Evolutionary conservation across 2,113 vertebrate species (phyloP).

Genomic region (Carassius auratus): DNA sequence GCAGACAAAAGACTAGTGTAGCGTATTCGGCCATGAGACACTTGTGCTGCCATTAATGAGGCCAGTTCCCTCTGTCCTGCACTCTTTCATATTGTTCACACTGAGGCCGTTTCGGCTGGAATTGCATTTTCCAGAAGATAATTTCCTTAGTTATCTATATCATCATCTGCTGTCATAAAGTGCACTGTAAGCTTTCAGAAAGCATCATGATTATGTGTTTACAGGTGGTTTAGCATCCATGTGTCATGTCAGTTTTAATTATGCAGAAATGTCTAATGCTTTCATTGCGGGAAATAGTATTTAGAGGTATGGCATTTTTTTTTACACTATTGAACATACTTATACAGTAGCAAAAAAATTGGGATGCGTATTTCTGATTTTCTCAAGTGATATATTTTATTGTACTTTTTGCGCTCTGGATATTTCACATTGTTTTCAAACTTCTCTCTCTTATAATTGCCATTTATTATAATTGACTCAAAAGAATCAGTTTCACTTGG

Average conservation of each 20-base stretch:
- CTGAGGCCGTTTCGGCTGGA: neutral
- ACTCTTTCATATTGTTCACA: neutral
- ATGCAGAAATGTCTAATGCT: neutral
- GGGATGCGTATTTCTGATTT: too few species aligned
- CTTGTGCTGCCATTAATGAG: neutral
- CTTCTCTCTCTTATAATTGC: too few species aligned
- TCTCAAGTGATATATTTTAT: too few species aligned
- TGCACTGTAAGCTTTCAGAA: too few species aligned
- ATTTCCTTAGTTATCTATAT: neutral
- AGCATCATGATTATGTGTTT: neutral
- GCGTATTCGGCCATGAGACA: neutral
- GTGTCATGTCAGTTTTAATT: neutral
- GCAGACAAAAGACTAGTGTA: neutral
- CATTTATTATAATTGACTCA: neutral
- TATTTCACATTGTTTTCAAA: neutral
- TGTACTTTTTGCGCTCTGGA: neutral
- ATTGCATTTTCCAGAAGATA: neutral
- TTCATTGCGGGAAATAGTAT: neutral
- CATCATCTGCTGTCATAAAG: neutral
- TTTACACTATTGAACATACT: too few species aligned
- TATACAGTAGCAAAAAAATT: too few species aligned
- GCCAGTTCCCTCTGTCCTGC: neutral
- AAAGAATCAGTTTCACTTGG: neutral
- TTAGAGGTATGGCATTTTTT: too few species aligned
- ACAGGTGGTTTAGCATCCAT: neutral